phyloP scores from a whole-genome alignment of 2,797 vertebrate species.

The Phalanger gymnotis region DNA sequence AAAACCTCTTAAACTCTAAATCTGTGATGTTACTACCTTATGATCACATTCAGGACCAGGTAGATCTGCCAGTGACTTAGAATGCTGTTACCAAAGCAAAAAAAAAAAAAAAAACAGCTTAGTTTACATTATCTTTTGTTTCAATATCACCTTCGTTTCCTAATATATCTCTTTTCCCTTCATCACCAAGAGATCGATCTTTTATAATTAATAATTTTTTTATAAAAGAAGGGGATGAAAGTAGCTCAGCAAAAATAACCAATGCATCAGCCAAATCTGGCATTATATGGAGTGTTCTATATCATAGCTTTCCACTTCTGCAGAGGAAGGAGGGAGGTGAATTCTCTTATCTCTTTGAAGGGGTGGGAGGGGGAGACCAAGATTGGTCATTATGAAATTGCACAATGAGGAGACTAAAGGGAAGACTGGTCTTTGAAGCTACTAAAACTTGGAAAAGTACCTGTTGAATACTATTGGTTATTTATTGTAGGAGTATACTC shows the following conservation, averaged over 20 bases:
- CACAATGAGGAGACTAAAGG: neutral
- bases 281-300: neutral
- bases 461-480: neutral
- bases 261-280: neutral
- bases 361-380: neutral
- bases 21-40: too few relatives aligned
- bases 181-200: neutral
- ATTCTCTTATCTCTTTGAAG: neutral
- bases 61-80: neutral
- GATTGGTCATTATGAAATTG: neutral
- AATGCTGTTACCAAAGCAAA: too few relatives aligned
- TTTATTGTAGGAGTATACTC: neutral
- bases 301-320: neutral
- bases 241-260: neutral
- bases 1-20: too few relatives aligned
- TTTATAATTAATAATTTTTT: neutral
- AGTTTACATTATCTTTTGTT: neutral
- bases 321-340: neutral
- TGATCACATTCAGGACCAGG: too few relatives aligned
- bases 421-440: neutral
- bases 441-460: neutral
- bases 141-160: neutral
- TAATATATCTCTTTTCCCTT: neutral
- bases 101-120: neutral
- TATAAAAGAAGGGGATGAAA: neutral